Conservation (phyloP, 2,797 vertebrate species). For the Pyrrhura leucotis region DNA sequence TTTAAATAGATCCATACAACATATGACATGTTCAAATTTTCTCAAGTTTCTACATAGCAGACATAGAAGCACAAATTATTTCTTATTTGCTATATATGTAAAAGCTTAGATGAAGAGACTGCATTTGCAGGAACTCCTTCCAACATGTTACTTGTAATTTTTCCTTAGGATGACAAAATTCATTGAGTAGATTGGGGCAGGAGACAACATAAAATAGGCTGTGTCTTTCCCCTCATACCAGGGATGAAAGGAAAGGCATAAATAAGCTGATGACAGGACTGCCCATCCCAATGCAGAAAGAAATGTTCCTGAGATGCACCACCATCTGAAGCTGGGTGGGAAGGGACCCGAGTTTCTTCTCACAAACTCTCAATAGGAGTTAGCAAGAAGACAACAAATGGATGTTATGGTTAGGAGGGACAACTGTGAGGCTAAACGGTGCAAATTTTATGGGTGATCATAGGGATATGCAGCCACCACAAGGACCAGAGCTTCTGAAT, state of each 20-base stretch:
- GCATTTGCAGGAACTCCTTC: neutral
- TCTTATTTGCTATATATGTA: neutral
- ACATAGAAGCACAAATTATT: neutral
- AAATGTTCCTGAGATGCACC: neutral
- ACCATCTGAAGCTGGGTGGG: neutral
- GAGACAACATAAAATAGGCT: neutral
- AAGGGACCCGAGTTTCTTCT: neutral
- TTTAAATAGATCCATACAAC: neutral
- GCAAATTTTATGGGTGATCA: neutral
- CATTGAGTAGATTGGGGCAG: neutral
- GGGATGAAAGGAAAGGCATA: neutral
- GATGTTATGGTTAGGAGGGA: neutral
- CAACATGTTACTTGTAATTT: neutral
- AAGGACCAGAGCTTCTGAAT: neutral
- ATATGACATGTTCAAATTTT: neutral
- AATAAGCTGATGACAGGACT: neutral
- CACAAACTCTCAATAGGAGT: neutral
- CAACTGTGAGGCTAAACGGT: neutral
- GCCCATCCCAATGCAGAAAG: neutral
- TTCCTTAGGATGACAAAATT: neutral
- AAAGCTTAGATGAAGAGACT: neutral
- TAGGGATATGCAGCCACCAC: neutral
- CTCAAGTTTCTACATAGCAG: neutral
- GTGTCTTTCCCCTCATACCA: rapidly evolving
- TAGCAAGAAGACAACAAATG: neutral